Evolutionary conservation across 2,888 invertebrate species (phyloP).

Genomic region (Torymus aiolomorphi): DNA sequence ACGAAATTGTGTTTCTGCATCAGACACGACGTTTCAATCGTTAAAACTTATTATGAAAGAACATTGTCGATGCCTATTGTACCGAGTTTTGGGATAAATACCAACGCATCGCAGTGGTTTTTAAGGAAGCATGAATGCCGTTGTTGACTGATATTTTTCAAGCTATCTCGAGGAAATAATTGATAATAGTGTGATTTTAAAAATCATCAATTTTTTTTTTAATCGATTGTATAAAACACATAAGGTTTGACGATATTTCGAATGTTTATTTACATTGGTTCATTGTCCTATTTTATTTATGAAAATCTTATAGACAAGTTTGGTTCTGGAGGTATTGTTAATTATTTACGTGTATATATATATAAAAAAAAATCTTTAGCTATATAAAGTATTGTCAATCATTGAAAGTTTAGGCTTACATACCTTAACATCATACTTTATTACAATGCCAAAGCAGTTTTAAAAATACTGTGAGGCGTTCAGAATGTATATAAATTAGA

Average conservation of each 20-base stretch:
- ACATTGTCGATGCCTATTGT: slow-evolving; percentile 39
- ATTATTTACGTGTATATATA: slow-evolving; percentile 57
- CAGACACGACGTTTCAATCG: slow-evolving; percentile 30
- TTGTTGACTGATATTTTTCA: slow-evolving; percentile 50
- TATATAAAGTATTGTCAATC: slow-evolving; percentile 55
- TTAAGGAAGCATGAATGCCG: slow-evolving; percentile 29
- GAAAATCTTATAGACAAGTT: slow-evolving; percentile 39
- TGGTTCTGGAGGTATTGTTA: slow-evolving; percentile 57
- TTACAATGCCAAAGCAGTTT: slow-evolving; percentile 40
- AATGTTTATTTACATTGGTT: slow-evolving; percentile 36
- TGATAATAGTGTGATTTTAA: slow-evolving; percentile 33
- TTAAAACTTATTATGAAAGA: slow-evolving; percentile 23
- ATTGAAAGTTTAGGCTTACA: slow-evolving; percentile 55
- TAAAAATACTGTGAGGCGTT: slow-evolving; percentile 44
- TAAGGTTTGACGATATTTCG: slow-evolving; percentile 44
- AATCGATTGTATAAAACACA: slow-evolving; percentile 42
- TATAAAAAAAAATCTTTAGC: slow-evolving; percentile 52
- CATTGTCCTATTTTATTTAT: slow-evolving; percentile 37
- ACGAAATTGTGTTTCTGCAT: slow-evolving; percentile 22
- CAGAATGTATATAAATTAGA: slow-evolving; percentile 61
- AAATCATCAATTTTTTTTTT: slow-evolving; percentile 22
- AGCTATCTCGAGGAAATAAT: slow-evolving; percentile 39
- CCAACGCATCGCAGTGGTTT: slow-evolving; percentile 24
- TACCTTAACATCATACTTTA: slow-evolving; percentile 52
- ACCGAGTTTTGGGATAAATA: slow-evolving; percentile 20